Percentiles rank a stretch among this genome's conserved stretches.
Conservation (phyloP, 1,140 invertebrate species). For the Papilio polytes region DNA sequence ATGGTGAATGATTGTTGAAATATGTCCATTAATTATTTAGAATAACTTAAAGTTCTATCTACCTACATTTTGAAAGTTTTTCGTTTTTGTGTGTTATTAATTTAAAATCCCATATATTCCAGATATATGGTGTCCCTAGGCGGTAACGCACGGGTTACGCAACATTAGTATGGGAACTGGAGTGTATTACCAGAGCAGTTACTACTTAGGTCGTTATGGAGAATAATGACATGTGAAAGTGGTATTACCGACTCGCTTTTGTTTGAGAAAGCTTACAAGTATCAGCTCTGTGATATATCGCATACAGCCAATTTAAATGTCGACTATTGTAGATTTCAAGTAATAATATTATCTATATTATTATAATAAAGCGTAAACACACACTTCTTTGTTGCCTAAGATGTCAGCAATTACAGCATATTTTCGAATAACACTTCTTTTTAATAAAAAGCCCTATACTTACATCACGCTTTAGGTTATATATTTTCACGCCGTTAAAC, state of each 20-base stretch:
- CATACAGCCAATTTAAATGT: conserved; percentile 16
- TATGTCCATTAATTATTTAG: too few species aligned
- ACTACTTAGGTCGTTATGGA: conserved; percentile 51
- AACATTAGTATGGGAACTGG: conserved; percentile 44
- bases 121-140: not conserved
- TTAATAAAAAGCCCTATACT: too few species aligned
- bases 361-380: too few species aligned
- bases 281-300: conserved; percentile 1
- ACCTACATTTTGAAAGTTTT: not conserved
- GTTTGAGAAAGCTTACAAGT: conserved; percentile 43
- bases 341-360: too few species aligned
- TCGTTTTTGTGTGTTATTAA: too few species aligned
- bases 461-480: too few species aligned
- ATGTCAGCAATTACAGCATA: too few species aligned
- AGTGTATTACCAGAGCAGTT: conserved; percentile 45
- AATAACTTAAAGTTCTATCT: too few species aligned
- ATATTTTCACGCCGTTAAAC: too few species aligned
- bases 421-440: too few species aligned
- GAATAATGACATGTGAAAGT: conserved; percentile 55
- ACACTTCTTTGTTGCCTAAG: too few species aligned
- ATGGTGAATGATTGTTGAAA: too few species aligned
- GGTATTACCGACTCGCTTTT: conserved; percentile 44
- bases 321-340: not conserved
- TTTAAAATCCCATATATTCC: not conserved
- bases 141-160: conserved; percentile 35